Conservation (phyloP, 2,888 invertebrate species). For the Crossocerus cetratus region DNA sequence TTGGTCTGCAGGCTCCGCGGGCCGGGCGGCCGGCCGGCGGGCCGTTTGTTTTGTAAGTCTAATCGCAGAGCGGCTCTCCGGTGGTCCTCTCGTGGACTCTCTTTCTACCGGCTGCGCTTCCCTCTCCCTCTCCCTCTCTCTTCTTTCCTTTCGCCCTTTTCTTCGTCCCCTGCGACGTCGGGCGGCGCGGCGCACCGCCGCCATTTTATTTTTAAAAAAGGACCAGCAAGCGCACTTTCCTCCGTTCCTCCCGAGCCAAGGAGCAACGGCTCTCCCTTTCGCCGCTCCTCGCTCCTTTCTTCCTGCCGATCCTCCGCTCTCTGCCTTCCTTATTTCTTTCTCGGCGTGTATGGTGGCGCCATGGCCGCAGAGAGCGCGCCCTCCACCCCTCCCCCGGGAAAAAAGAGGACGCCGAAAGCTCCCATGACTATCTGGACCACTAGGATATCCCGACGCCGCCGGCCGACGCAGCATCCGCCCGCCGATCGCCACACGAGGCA, state of each 20-base stretch:
- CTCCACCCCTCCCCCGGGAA: constrained; percentile 63
- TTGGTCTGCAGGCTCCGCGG: constrained; percentile 68
- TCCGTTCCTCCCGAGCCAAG: constrained; percentile 35
- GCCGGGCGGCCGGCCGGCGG: constrained; percentile 64
- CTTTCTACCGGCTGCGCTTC: constrained; percentile 51
- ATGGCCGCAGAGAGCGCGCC: constrained; percentile 66
- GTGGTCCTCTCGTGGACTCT: constrained; percentile 71
- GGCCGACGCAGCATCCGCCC: not conserved
- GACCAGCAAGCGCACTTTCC: constrained; percentile 67
- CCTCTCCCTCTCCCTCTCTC: constrained; percentile 33
- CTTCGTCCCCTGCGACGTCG: constrained; percentile 56
- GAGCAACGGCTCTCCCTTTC: constrained; percentile 4
- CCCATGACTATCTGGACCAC: constrained; percentile 45
- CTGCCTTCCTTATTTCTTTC: constrained; percentile 16
- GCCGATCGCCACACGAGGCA: constrained; percentile 30
- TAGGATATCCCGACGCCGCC: constrained; percentile 19
- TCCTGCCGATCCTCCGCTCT: not conserved
- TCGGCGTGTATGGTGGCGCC: constrained; percentile 70
- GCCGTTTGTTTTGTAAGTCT: constrained; percentile 77
- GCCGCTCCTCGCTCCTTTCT: constrained; percentile 9
- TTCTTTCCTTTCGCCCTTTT: constrained; percentile 43
- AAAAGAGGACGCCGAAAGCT: constrained; percentile 47
- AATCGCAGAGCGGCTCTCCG: constrained; percentile 76
- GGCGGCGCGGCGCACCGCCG: constrained; percentile 54
- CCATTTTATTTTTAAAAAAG: constrained; percentile 75